A percentile compares a stretch with the other conserved stretches of the same genome.
phyloP scores from a whole-genome alignment of 2,113 vertebrate genomes.

The Sakesphorus luctuosus region DNA sequence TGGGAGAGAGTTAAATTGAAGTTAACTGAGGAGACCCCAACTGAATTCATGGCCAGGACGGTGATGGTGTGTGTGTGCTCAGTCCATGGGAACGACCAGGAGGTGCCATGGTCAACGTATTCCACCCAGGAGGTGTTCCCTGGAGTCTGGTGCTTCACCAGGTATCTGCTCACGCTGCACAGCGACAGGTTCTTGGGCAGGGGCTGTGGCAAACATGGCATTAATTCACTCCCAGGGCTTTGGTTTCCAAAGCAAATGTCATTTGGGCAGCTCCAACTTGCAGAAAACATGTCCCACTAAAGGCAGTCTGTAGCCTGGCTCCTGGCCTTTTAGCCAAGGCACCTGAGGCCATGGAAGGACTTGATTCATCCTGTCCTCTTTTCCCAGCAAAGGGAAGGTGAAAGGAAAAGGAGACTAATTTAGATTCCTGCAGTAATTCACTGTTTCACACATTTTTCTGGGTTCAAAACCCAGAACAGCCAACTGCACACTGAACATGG shows the following conservation, averaged over 20 bases:
- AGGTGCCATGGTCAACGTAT: conserved; percentile 68
- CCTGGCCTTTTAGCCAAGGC: neutral
- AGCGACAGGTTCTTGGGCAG: conserved; percentile 65
- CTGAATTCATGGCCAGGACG: conserved; percentile 84
- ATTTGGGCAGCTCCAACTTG: neutral
- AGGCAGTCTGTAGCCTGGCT: neutral
- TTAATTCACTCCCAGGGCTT: neutral
- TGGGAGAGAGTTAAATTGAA: conserved; percentile 85
- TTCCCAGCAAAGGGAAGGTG: neutral
- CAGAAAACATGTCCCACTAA: neutral
- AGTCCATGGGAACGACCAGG: conserved; percentile 82
- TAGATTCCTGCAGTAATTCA: neutral
- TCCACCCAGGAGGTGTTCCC: conserved; percentile 65
- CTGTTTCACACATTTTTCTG: neutral
- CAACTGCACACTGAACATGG: neutral
- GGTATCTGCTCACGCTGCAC: conserved; percentile 84
- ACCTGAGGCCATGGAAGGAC: neutral
- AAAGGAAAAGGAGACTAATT: neutral
- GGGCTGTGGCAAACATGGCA: conserved; percentile 72
- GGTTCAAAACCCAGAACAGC: neutral
- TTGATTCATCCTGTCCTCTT: neutral
- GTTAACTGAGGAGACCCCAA: conserved; percentile 85
- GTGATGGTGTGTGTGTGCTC: conserved; percentile 80
- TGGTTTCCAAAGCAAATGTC: neutral
- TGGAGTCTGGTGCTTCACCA: conserved; percentile 73